Conservation (phyloP, 2,888 invertebrate genomes). For the Philopedon plagiatum region DNA sequence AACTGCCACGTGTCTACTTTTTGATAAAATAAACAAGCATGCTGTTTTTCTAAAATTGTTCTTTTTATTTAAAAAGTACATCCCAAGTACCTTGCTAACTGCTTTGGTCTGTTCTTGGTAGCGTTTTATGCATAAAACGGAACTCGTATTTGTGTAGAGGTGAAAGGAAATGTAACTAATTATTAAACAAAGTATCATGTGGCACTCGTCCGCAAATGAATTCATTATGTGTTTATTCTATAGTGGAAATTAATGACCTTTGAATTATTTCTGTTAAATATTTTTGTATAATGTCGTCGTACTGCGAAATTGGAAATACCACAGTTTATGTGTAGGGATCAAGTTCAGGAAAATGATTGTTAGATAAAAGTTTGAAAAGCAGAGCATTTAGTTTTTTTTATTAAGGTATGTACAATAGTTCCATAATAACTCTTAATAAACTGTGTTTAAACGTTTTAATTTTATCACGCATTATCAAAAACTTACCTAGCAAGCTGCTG, state of each 20-base stretch:
- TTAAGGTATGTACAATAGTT: too few species aligned
- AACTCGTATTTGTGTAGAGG: constrained; percentile 39
- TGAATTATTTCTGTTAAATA: constrained; percentile 10
- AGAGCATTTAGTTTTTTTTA: background rate
- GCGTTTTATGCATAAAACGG: background rate
- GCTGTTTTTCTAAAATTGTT: too few species aligned
- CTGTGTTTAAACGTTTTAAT: too few species aligned
- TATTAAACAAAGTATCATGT: constrained; percentile 25
- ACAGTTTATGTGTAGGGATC: background rate
- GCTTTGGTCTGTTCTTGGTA: too few species aligned
- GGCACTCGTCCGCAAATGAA: constrained; percentile 23
- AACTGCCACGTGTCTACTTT: too few species aligned
- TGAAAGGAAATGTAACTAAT: constrained; percentile 42
- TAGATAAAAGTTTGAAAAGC: background rate
- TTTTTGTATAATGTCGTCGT: background rate
- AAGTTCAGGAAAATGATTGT: background rate
- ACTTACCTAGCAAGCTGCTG: too few species aligned
- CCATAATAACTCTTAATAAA: too few species aligned
- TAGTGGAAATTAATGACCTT: constrained; percentile 17
- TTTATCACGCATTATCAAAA: too few species aligned
- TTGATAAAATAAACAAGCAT: too few species aligned
- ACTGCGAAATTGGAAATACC: background rate
- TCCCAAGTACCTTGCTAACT: too few species aligned
- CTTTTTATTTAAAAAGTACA: too few species aligned
- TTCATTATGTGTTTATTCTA: background rate